Evolutionary conservation across 2,888 invertebrate genomes (phyloP).

Genomic region (Diarsia brunnea): DNA sequence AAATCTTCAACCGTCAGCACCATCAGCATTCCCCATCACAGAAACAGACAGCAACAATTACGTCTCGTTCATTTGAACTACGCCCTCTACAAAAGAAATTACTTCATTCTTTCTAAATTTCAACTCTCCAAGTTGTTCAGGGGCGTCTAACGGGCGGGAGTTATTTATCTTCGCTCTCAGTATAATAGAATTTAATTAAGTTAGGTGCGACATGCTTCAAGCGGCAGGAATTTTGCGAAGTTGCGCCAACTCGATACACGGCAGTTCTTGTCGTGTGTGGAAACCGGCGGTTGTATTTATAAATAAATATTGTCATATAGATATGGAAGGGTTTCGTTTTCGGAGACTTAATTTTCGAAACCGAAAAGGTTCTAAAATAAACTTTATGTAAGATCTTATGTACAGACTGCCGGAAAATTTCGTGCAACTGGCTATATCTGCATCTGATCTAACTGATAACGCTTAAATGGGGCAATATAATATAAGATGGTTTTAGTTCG

Average conservation of each 20-base stretch:
- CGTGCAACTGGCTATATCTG: neutral
- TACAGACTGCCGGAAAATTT: neutral
- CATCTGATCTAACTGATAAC: neutral
- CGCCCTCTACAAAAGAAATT: constrained; percentile 82
- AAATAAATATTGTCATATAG: constrained; percentile 49
- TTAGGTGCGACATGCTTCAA: constrained; percentile 87
- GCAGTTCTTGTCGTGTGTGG: constrained; percentile 57
- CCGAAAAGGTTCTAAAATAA: neutral
- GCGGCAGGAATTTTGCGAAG: constrained; percentile 83
- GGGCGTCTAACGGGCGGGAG: constrained; percentile 79
- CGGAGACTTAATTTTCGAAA: constrained; percentile 30
- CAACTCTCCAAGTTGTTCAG: constrained; percentile 73
- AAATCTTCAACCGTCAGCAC: constrained; percentile 38
- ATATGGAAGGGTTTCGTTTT: constrained; percentile 8
- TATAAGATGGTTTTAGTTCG: neutral
- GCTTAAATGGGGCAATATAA: neutral
- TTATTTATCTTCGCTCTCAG: constrained; percentile 88
- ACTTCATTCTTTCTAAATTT: constrained; percentile 87
- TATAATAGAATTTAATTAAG: constrained; percentile 90
- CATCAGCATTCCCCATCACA: constrained; percentile 61
- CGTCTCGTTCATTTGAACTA: constrained; percentile 70
- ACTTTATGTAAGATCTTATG: neutral
- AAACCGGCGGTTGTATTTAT: constrained; percentile 51
- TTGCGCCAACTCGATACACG: constrained; percentile 74
- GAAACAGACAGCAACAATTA: constrained; percentile 71